phyloP scores from a whole-genome alignment of 1,140 invertebrate genomes.

The Lucilia sericata region DNA sequence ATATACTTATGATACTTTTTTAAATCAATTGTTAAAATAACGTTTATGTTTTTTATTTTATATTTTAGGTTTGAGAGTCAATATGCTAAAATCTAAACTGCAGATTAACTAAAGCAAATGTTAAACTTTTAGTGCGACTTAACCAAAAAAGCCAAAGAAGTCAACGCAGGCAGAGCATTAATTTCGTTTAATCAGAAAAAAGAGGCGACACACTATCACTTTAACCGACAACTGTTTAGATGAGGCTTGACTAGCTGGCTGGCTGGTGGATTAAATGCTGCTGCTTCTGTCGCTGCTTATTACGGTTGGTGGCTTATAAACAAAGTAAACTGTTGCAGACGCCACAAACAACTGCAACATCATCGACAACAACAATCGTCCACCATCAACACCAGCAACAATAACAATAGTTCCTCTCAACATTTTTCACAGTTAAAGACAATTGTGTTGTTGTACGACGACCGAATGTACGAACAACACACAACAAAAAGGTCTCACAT shows the following conservation, averaged over 20 bases:
- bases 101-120: constrained; percentile 24
- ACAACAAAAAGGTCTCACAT: constrained; percentile 38
- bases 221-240: background rate
- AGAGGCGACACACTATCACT: background rate
- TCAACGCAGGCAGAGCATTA: background rate
- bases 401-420: background rate
- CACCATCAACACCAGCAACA: background rate
- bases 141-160: background rate
- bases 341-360: background rate
- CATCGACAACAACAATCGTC: background rate
- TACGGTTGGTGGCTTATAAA: too few species aligned
- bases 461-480: background rate
- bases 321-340: too few species aligned
- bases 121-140: background rate
- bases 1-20: background rate
- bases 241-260: too few species aligned
- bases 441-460: background rate
- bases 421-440: constrained; percentile 3
- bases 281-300: background rate
- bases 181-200: background rate
- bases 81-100: constrained; percentile 20
- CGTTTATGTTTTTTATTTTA: background rate
- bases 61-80: background rate
- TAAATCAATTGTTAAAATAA: background rate
- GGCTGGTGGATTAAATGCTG: background rate